Evolutionary conservation across 2,113 vertebrate species (phyloP).

Genomic region (Pionites leucogaster): DNA sequence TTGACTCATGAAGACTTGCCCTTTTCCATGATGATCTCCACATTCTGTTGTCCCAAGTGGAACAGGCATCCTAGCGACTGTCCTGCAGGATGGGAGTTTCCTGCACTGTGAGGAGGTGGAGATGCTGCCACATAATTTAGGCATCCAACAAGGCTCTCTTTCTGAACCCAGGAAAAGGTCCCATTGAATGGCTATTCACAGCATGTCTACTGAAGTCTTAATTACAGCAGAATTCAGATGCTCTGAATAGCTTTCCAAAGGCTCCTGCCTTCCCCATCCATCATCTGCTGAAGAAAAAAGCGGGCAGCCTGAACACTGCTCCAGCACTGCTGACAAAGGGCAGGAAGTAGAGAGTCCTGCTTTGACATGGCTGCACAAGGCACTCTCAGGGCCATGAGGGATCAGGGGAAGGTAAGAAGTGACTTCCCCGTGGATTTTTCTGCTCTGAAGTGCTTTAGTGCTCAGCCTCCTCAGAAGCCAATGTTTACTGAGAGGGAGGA

Average conservation of each 20-base stretch:
- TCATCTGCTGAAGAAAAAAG: background rate
- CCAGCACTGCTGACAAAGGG: background rate
- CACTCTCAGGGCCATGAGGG: fast-evolving
- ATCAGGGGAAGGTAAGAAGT: background rate
- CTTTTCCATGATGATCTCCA: background rate
- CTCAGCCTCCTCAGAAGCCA: background rate
- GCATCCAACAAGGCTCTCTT: background rate
- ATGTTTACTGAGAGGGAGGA: background rate
- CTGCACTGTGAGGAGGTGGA: background rate
- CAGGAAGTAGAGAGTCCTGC: background rate
- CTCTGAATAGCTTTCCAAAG: background rate
- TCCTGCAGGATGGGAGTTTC: background rate
- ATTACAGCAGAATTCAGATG: background rate
- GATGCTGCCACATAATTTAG: background rate
- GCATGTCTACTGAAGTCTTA: background rate
- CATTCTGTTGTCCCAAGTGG: background rate
- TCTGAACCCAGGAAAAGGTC: background rate
- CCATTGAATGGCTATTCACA: background rate
- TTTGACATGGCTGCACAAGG: fast-evolving
- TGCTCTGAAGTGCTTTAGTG: background rate
- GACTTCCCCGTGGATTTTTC: background rate
- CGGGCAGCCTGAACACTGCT: background rate
- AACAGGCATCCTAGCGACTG: fast-evolving
- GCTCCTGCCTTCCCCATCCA: background rate
- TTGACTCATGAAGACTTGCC: background rate